Evolutionary conservation across 2,113 vertebrate species (phyloP).

Genomic region (Anolis carolinensis): DNA sequence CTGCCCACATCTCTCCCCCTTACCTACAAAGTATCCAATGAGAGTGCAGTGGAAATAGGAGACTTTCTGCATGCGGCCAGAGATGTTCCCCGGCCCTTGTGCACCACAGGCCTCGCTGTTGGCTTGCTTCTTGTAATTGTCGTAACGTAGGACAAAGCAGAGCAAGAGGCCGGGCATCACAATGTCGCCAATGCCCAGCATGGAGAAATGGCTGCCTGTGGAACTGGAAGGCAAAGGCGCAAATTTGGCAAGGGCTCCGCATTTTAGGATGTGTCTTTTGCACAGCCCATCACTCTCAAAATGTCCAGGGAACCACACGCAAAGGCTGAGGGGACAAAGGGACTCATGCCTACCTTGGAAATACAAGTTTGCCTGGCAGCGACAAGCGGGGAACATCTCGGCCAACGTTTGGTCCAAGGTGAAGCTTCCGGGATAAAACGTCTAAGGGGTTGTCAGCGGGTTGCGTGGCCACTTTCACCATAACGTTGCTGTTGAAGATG

Average conservation of each 20-base stretch:
- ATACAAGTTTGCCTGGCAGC: slow-evolving; percentile 96
- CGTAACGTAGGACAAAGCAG: slow-evolving; percentile 97
- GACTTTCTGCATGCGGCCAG: slow-evolving; percentile 97
- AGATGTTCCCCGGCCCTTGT: slow-evolving; percentile 84
- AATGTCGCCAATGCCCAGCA: slow-evolving; percentile 98
- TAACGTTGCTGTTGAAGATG: slow-evolving; percentile 99
- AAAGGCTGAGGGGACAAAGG: too few relatives aligned
- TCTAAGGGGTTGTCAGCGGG: slow-evolving; percentile 98
- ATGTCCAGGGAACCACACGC: accelerated
- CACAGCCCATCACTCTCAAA: background rate
- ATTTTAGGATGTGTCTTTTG: background rate
- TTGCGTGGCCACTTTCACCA: slow-evolving; percentile 99
- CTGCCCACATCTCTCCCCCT: slow-evolving; percentile 54
- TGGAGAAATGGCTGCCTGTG: slow-evolving; percentile 98
- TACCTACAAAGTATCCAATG: slow-evolving; percentile 98
- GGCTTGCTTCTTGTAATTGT: slow-evolving; percentile 99
- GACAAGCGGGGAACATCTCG: slow-evolving; percentile 96
- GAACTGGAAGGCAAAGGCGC: slow-evolving; percentile 77
- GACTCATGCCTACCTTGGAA: slow-evolving; percentile 86
- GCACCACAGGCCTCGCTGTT: slow-evolving; percentile 81
- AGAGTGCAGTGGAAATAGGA: slow-evolving; percentile 99
- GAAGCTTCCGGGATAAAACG: slow-evolving; percentile 95
- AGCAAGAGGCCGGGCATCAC: slow-evolving; percentile 98
- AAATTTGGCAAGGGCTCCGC: accelerated
- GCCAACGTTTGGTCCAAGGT: slow-evolving; percentile 93